Evolutionary conservation across 2,797 vertebrate species (phyloP).

Genomic region (Etheostoma nigrum): DNA sequence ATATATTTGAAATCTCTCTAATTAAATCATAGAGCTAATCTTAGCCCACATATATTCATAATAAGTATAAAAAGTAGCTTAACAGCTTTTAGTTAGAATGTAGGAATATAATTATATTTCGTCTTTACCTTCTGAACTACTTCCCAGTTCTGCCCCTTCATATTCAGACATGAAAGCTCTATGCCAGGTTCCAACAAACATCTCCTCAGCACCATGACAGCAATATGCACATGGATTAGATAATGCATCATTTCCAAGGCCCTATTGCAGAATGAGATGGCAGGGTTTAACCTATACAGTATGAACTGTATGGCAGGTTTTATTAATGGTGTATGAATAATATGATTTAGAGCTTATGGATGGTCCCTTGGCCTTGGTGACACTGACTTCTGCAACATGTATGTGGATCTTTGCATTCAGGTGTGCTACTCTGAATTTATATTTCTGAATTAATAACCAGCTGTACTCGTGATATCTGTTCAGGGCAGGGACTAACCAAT

Average conservation of each 20-base stretch:
- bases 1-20: neutral
- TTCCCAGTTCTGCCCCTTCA: neutral
- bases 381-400: too few relatives aligned
- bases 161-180: slow-evolving; percentile 43
- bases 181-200: slow-evolving; percentile 41
- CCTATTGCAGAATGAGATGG: slow-evolving; percentile 39
- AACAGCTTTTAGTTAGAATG: neutral
- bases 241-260: slow-evolving; percentile 72
- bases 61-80: neutral
- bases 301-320: slow-evolving; percentile 24
- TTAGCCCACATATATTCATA: neutral
- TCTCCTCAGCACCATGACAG: slow-evolving; percentile 40
- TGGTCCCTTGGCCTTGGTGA: neutral
- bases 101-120: neutral
- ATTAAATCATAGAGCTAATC: neutral
- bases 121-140: neutral
- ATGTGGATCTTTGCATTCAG: neutral
- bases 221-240: slow-evolving; percentile 38
- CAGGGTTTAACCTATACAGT: slow-evolving; percentile 21
- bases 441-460: too few relatives aligned
- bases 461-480: too few relatives aligned
- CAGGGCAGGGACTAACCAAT: too few relatives aligned
- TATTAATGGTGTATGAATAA: slow-evolving; percentile 63
- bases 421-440: too few relatives aligned
- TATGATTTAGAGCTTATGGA: slow-evolving; percentile 54